A percentile compares a stretch with the other conserved stretches of the same genome.
These are phyloP conservation scores for Netelia fuscicornis DNA, from an alignment of 2,888 invertebrate species.

Conservation along the genomic window DNA sequence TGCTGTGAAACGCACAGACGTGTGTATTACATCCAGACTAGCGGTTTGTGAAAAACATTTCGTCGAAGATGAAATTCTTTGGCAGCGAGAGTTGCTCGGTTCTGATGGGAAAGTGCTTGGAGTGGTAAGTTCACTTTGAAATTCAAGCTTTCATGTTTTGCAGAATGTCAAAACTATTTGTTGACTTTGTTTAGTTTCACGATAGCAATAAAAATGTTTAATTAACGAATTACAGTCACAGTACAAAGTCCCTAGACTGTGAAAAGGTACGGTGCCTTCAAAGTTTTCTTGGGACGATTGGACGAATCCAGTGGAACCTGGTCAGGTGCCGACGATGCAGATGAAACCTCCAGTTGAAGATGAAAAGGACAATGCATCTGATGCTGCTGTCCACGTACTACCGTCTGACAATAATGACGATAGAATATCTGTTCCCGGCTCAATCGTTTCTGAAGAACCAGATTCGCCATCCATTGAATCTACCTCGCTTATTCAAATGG, in stretches of 20 bases:
- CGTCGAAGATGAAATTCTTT: conserved; percentile 38
- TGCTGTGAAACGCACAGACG: conserved; percentile 38
- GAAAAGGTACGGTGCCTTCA: conserved; percentile 25
- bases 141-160: neutral
- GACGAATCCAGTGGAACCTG: conserved; percentile 3
- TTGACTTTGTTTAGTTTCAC: neutral
- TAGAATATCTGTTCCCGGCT: neutral
- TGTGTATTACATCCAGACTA: conserved; percentile 18
- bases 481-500: neutral
- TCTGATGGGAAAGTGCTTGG: conserved; percentile 42
- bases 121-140: conserved; percentile 41
- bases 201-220: conserved; percentile 3
- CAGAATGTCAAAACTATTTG: neutral
- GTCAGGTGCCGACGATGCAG: neutral
- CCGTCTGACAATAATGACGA: neutral
- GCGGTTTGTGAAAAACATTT: conserved; percentile 63
- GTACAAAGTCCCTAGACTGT: conserved; percentile 31
- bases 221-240: conserved; percentile 32
- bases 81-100: conserved; percentile 36
- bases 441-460: neutral
- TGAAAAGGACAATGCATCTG: neutral
- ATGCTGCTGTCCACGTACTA: neutral
- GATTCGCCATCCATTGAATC: neutral
- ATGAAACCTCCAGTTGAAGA: neutral
- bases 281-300: conserved; percentile 34